Conservation (phyloP, 2,888 invertebrate species). For the Sinopyrophorus schimmeli region DNA sequence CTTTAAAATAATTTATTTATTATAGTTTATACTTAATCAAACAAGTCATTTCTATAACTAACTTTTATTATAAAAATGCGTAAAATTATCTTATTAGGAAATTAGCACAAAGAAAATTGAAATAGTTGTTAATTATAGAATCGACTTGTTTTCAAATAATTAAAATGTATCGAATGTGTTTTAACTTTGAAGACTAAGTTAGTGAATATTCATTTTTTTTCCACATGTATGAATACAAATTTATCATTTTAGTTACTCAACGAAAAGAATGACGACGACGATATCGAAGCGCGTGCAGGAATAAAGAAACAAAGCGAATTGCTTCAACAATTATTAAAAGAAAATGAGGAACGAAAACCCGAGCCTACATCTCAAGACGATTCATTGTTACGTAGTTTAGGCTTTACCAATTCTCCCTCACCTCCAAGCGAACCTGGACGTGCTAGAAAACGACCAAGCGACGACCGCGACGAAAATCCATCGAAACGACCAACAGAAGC, state of each 20-base stretch:
- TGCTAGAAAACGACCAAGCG: constrained; percentile 64
- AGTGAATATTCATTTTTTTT: too few species aligned
- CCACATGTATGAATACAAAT: too few species aligned
- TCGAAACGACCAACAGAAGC: constrained; percentile 57
- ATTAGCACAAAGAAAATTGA: too few species aligned
- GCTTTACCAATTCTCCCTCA: constrained; percentile 62
- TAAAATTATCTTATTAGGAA: too few species aligned
- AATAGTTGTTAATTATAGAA: too few species aligned
- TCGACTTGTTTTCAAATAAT: too few species aligned
- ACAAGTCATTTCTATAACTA: too few species aligned
- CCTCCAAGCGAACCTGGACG: constrained; percentile 58
- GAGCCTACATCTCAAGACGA: constrained; percentile 57
- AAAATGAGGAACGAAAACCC: constrained; percentile 57
- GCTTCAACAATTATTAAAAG: constrained; percentile 64
- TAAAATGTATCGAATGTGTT: too few species aligned
- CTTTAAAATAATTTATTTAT: too few species aligned
- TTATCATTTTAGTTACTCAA: constrained; percentile 69
- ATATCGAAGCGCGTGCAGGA: constrained; percentile 64
- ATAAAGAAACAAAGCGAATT: constrained; percentile 65
- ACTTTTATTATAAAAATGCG: too few species aligned
- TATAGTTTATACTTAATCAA: too few species aligned
- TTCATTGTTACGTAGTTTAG: constrained; percentile 59
- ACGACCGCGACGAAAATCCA: constrained; percentile 62
- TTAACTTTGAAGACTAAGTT: too few species aligned
- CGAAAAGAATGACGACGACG: constrained; percentile 80